These are phyloP conservation scores for Teinopalpus imperialis DNA, from an alignment of 2,888 invertebrate genomes.

Conservation along the genomic window DNA sequence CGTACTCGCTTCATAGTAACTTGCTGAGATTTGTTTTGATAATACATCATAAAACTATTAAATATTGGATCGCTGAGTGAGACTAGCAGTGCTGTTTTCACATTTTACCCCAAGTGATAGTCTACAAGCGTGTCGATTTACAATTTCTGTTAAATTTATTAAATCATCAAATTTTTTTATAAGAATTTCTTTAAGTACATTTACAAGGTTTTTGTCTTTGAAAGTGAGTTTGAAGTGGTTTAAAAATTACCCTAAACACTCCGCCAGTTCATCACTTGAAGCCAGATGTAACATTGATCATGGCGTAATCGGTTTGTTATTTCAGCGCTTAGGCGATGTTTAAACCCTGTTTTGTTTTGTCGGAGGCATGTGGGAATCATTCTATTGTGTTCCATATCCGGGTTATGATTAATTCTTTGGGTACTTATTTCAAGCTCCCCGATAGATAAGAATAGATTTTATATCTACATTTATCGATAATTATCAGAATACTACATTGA, in stretches of 20 bases:
- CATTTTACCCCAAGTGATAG: constrained; percentile 50
- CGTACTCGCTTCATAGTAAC: constrained; percentile 72
- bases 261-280: constrained; percentile 42
- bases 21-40: constrained; percentile 80
- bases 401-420: constrained; percentile 66
- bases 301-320: constrained; percentile 78
- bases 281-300: constrained; percentile 56
- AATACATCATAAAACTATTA: constrained; percentile 83
- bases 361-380: constrained; percentile 80
- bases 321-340: constrained; percentile 77
- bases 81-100: constrained; percentile 75
- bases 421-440: constrained; percentile 55
- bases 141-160: constrained; percentile 1
- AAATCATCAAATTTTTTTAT: neutral
- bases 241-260: constrained; percentile 17
- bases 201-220: too few species aligned
- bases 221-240: neutral
- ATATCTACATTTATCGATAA: too few species aligned
- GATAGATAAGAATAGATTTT: constrained; percentile 27
- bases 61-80: constrained; percentile 82
- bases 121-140: constrained; percentile 39
- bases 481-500: too few species aligned
- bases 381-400: constrained; percentile 77
- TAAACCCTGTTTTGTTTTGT: constrained; percentile 76
- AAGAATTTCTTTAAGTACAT: too few species aligned